phyloP scores from a whole-genome alignment of 2,888 invertebrate genomes.

The Pollenia labialis region DNA sequence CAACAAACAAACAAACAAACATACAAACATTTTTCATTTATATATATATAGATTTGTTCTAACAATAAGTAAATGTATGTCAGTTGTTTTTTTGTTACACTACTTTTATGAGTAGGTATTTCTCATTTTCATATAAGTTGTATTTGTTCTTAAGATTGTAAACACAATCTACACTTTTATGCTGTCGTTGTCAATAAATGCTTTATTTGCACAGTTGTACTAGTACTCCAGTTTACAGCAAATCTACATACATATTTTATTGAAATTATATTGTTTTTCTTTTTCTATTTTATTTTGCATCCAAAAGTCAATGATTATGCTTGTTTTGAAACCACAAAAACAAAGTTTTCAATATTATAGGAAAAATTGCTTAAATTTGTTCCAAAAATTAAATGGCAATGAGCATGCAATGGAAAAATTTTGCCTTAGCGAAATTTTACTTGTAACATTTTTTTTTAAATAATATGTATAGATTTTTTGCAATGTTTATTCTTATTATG shows the following conservation, averaged over 20 bases:
- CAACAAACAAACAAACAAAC: no score
- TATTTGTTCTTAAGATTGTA: constrained; percentile 65
- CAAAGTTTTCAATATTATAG: constrained; percentile 25
- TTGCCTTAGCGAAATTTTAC: no score
- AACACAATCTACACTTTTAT: constrained; percentile 54
- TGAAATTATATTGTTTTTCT: not conserved
- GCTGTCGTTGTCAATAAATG: constrained; percentile 44
- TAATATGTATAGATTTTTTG: no score
- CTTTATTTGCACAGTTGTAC: constrained; percentile 28
- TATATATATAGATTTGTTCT: no score
- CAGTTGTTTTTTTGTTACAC: not conserved
- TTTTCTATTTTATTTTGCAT: constrained; percentile 57
- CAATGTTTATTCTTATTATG: no score
- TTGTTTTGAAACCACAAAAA: constrained; percentile 46
- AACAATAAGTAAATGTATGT: no score
- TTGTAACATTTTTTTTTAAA: no score
- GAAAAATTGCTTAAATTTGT: not conserved
- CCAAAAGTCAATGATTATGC: constrained; percentile 79
- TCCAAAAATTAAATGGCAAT: no score
- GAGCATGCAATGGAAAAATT: no score
- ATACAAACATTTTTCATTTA: no score
- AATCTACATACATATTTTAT: no score
- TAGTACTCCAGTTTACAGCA: not conserved
- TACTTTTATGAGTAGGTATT: constrained; percentile 17
- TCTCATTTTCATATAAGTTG: constrained; percentile 46